Base-by-base conservation (phyloP, 2,113 vertebrate species). In the Thalassoma bifasciatum region DNA sequence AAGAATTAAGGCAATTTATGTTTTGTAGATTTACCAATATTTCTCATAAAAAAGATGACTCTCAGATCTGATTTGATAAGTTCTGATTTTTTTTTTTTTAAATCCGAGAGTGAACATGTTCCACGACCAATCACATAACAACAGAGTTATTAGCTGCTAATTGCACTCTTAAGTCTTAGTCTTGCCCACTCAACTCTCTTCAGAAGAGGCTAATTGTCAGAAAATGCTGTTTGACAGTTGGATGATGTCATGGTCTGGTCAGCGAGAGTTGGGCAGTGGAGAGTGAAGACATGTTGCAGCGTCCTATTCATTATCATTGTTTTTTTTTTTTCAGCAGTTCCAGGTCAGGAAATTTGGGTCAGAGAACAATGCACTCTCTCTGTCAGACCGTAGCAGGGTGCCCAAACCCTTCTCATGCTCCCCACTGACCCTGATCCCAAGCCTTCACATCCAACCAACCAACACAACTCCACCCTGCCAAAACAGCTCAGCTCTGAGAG, bases 341-440 rank as follows among this genome's bases (percentile, higher is more conserved):
- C 86, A 89, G 68, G 81, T 89, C 89, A 89, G 66, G 47, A 86
- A 84, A 92, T 91, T 74, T 91, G 79, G 91, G 91, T 90, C 91
- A 92, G 63, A 83, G 84, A 86, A 92, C 91, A 92, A 92, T 90
- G 72, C 79, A 58, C 37, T 61, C 84, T 88, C 84, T 90, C 85
- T 86, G 80, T 71, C 75, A 49, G 81, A 86, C 59, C 84, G 44
- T 72, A 90, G 84, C 77, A 30, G 72, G 89, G 81, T 79, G 86
- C 83, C 77, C 51, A 26, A 74, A 56, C 76, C 72, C 81, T 75
- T 77, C 81, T 81, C 71, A 72, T 81, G 69, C 72, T 81, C 77
- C 81, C 66, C 77, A 63, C 66, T 78, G 78, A 88, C 76, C 82
- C 84, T 75, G 59, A 77, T 57, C 63, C 69, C 58, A 58, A 63